phyloP scores from a whole-genome alignment of 2,113 vertebrate species.

The Scatophagus argus region DNA sequence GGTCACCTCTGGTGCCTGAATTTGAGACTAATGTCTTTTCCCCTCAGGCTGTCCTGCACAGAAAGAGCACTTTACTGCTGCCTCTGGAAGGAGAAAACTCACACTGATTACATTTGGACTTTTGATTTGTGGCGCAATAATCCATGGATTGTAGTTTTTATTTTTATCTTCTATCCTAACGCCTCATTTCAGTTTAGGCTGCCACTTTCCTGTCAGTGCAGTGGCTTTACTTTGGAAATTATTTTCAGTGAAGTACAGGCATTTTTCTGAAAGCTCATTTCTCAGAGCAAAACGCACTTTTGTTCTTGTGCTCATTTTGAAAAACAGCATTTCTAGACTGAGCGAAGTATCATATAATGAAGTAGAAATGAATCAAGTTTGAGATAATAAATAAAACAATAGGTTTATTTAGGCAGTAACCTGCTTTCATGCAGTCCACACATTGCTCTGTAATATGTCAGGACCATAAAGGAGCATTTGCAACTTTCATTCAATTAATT shows the following conservation, averaged over 20 bases:
- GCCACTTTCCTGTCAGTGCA: background rate
- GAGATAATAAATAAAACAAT: background rate
- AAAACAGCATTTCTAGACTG: background rate
- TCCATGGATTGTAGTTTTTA: background rate
- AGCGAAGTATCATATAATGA: background rate
- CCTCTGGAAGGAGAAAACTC: background rate
- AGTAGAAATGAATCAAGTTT: background rate
- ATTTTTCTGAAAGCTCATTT: background rate
- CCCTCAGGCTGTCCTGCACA: conserved; percentile 14
- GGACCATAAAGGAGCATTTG: too few species aligned
- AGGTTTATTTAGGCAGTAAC: background rate
- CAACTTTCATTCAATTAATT: too few species aligned
- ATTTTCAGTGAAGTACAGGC: background rate
- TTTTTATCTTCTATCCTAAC: background rate
- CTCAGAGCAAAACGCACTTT: too few species aligned
- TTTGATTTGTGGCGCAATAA: background rate
- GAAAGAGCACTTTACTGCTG: background rate
- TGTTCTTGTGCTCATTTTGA: background rate
- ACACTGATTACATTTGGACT: background rate
- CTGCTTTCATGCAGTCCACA: background rate
- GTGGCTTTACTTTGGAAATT: background rate
- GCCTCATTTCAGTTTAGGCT: background rate
- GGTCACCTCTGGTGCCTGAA: conserved; percentile 5
- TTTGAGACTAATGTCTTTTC: background rate
- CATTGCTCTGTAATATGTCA: background rate